phyloP scores from a whole-genome alignment of 2,888 invertebrate species.

The Torymus tubicola region DNA sequence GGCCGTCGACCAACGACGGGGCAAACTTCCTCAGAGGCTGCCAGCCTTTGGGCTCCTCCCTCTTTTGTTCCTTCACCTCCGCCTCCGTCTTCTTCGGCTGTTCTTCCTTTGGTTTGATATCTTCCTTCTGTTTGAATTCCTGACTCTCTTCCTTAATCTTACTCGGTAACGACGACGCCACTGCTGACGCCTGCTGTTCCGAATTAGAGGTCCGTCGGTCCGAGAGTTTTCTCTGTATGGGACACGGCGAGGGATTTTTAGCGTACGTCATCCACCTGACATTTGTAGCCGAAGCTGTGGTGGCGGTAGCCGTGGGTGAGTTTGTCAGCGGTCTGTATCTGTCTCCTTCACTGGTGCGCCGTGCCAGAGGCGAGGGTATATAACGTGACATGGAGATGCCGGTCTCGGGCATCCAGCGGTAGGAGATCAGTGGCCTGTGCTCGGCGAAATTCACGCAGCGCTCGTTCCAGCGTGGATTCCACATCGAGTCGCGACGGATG shows the following conservation, averaged over 20 bases:
- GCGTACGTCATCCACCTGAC: conserved; percentile 65
- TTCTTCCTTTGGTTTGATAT: not conserved
- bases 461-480: conserved; percentile 51
- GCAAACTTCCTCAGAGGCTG: conserved; percentile 64
- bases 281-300: conserved; percentile 49
- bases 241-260: conserved; percentile 63
- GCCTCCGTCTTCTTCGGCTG: not conserved
- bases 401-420: conserved; percentile 52
- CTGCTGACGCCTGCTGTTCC: conserved; percentile 8
- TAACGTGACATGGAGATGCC: conserved; percentile 61
- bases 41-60: conserved; percentile 55
- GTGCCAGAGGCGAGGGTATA: conserved; percentile 62
- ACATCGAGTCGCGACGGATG: conserved; percentile 47
- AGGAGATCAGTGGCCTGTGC: conserved; percentile 38
- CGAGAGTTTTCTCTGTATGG: conserved; percentile 58
- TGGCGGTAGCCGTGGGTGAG: conserved; percentile 54
- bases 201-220: conserved; percentile 55
- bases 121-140: not conserved
- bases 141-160: not conserved
- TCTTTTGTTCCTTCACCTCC: not conserved
- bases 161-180: too few relatives aligned
- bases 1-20: conserved; percentile 1
- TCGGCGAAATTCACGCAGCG: conserved; percentile 49
- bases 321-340: not conserved
- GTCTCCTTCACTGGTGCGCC: conserved; percentile 61